These are phyloP conservation scores for Pangasius krempfi DNA, from an alignment of 2,797 vertebrate genomes.

Conservation along the genomic window DNA sequence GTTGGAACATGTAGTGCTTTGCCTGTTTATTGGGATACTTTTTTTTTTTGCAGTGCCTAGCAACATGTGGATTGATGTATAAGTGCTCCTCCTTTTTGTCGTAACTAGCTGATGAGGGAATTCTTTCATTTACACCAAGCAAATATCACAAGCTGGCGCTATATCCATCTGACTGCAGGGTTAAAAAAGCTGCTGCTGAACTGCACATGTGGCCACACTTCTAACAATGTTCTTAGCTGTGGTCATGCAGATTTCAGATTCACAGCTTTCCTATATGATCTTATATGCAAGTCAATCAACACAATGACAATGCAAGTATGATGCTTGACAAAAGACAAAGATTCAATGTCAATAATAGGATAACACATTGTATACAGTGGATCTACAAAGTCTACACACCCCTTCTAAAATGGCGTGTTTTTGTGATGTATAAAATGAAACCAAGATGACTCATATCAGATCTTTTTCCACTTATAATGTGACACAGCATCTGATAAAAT, in stretches of 20 bases:
- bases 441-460: too few relatives aligned
- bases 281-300: not conserved
- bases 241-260: not conserved
- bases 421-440: not conserved
- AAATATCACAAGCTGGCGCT: constrained; percentile 56
- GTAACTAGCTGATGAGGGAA: constrained; percentile 51
- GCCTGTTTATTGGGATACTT: constrained; percentile 44
- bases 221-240: not conserved
- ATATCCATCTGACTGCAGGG: constrained; percentile 29
- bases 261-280: not conserved
- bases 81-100: constrained; percentile 34
- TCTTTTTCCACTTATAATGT: not conserved
- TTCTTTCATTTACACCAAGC: constrained; percentile 53
- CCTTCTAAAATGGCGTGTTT: not conserved
- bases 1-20: constrained; percentile 42
- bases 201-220: constrained; percentile 5
- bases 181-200: constrained; percentile 15
- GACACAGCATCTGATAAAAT: not conserved
- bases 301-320: not conserved
- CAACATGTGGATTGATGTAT: constrained; percentile 46
- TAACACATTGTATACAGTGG: not conserved
- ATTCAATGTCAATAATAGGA: not conserved
- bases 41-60: constrained; percentile 48
- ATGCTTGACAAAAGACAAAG: not conserved
- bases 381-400: too few relatives aligned